Conservation (phyloP, 2,113 vertebrate species). For the Egretta garzetta region DNA sequence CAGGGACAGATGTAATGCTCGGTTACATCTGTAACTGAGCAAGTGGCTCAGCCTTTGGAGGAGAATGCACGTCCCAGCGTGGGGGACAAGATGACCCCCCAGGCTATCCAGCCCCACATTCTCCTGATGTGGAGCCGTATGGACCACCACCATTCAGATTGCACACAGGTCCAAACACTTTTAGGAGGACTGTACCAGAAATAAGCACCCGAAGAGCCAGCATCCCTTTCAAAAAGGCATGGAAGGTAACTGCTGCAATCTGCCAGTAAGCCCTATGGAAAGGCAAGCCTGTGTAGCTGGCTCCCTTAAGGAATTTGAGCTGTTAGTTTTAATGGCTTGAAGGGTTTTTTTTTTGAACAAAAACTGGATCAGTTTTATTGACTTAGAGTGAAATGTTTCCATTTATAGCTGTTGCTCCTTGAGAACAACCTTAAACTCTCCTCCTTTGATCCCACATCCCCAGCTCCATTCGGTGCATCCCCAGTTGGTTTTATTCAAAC, state of each 20-base stretch:
- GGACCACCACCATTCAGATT: not conserved
- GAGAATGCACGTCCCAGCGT: not conserved
- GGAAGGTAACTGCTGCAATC: not conserved
- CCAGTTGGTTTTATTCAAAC: not conserved
- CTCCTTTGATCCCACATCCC: not conserved
- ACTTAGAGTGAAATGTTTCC: constrained; percentile 26
- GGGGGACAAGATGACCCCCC: not conserved
- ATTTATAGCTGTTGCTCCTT: constrained; percentile 1
- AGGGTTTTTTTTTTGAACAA: not conserved
- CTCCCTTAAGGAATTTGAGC: constrained; percentile 5
- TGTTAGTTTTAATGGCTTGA: constrained; percentile 28
- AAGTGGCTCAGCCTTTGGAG: not conserved
- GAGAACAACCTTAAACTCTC: constrained; percentile 1
- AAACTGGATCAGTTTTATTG: constrained; percentile 55
- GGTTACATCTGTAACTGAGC: not conserved
- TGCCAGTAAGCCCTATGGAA: not conserved
- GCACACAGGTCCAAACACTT: not conserved
- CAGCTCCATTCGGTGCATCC: not conserved
- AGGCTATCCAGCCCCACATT: not conserved
- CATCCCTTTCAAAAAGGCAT: not conserved
- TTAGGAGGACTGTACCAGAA: not conserved
- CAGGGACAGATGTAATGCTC: not conserved
- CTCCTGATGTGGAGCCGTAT: not conserved
- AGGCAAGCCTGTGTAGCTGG: not conserved
- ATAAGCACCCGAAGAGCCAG: not conserved